Base-by-base conservation (phyloP, 2,797 vertebrate species). In the Sternarchorhynchus goeldii region DNA sequence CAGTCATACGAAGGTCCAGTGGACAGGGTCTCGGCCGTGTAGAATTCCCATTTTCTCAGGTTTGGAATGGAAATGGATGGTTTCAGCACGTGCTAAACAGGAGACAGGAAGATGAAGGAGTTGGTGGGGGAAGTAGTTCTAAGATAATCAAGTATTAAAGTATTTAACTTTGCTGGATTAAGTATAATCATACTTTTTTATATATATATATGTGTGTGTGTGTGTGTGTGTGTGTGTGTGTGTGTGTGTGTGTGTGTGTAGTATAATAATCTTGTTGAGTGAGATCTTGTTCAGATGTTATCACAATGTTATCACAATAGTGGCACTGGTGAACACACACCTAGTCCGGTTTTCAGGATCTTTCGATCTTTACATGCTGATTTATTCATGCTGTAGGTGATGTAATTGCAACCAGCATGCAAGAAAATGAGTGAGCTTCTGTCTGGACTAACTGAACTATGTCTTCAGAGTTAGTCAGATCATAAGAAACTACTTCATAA, bases 21-120 rank as follows among this genome's bases (percentile, higher is more conserved):
- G 72, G 96, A 95, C 86, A 99, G 91, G 16, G 96, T 97, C 92
- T 99, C 97, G 16, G 95, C 95, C 0, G 91, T 95, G 77, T 96
- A 98, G 86, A 96, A 97, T 90, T 98, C 96, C 97, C 97, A 99
- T 75, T 95, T 97, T 60, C 87, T 95, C 85, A 99, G 93, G 89
- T 92, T 95, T 83, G 96, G 95, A 85, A 98, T 91, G 85, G 90
- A 91, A 82, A 96, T 89, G 14, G 89, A 94, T 16, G 96, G 96
- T 88, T 96, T 98, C 87, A 99, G 90, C 76, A 94, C 94, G 86
- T 93, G 83, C 94, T 94, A 62, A 17, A 20, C 17, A 17, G 21
- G 39, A 31, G 10, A 3, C 0, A 32, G 17, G 8, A 10, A 68
- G 29, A 57, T 2, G 17, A 34, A n/a, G 57, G 12, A 21, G 57